Evolutionary conservation across 2,888 invertebrate species (phyloP).

Genomic region (Chrysolina haemoptera): DNA sequence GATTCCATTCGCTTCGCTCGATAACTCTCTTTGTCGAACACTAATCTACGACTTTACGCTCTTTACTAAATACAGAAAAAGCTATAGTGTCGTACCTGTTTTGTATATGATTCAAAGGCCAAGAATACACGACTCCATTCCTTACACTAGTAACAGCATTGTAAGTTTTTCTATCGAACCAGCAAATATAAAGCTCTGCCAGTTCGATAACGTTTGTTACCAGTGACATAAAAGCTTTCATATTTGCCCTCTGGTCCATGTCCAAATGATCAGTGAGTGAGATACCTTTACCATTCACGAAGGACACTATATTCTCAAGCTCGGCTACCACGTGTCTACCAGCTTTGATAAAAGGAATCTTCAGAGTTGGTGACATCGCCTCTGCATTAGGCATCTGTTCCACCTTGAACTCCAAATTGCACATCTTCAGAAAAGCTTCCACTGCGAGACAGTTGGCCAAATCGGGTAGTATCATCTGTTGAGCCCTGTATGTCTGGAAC

Average conservation of each 20-base stretch:
- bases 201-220: constrained; percentile 89
- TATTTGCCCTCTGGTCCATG: constrained; percentile 85
- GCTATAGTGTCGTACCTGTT: constrained; percentile 68
- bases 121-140: constrained; percentile 90
- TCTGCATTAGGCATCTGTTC: constrained; percentile 92
- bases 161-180: constrained; percentile 84
- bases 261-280: constrained; percentile 80
- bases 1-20: too few species aligned
- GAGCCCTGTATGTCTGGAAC: constrained; percentile 90
- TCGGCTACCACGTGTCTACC: constrained; percentile 91
- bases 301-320: constrained; percentile 90
- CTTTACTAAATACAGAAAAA: too few species aligned
- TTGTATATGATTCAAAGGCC: constrained; percentile 88
- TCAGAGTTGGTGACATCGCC: constrained; percentile 94
- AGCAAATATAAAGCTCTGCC: constrained; percentile 91
- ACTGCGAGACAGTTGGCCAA: constrained; percentile 93
- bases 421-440: constrained; percentile 93
- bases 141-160: constrained; percentile 84
- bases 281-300: constrained; percentile 86
- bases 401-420: constrained; percentile 84
- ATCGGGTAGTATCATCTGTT: constrained; percentile 93
- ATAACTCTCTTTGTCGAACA: too few species aligned
- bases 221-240: constrained; percentile 92
- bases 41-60: too few species aligned
- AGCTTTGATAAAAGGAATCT: constrained; percentile 91